Base-by-base conservation (phyloP, 2,113 vertebrate genomes). In the Cinclus mexicanus region DNA sequence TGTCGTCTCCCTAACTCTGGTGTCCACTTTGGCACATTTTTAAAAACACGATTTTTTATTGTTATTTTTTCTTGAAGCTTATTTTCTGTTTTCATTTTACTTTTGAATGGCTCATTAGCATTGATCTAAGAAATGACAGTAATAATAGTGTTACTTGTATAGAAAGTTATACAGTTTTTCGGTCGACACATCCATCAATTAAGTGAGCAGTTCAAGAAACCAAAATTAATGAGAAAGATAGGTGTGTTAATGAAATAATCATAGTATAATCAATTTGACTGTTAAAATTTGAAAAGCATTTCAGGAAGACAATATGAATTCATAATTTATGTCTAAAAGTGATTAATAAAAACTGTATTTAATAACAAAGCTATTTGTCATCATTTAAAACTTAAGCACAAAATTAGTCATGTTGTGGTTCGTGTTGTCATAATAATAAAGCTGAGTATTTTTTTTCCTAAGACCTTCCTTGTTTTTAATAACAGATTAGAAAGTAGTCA, bases 171-270 rank as follows among this genome's bases (percentile, higher is more conserved):
- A 97, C 97, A 97, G 93, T 98, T 98, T 98, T 97, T 92, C 93
- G 89, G 97, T 97, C 98, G 98, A 98, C 98, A 98, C 97, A 98
- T 98, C 98, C 97, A 98, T 98, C 98, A 98, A 98, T 98, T 98
- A 98, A 98, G 96, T 70, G 90, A 98, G 97, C 97, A 96, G 97
- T 98, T 95, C 15, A 44, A 98, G 97, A 98, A 98, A 97, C 98
- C 98, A 96, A 98, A 98, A 98, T 98, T 98, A 98, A 98, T 98
- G 98, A 98, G 98, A 98, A 98, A 98, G 98, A 98, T 98, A 98
- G 98, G 98, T 98, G 97, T 98, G 98, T 98, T 98, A 98, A 98
- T 98, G 98, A 98, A 98, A 98, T 98, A 98, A 98, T 98, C 98
- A 98, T 98, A 98, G 98, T 98, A 98, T 98, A 98, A 98, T 98